Evolutionary conservation across 2,797 vertebrate genomes (phyloP), one percentile per base, ranked within the genome.

Genomic region (Malurus splendens): DNA sequence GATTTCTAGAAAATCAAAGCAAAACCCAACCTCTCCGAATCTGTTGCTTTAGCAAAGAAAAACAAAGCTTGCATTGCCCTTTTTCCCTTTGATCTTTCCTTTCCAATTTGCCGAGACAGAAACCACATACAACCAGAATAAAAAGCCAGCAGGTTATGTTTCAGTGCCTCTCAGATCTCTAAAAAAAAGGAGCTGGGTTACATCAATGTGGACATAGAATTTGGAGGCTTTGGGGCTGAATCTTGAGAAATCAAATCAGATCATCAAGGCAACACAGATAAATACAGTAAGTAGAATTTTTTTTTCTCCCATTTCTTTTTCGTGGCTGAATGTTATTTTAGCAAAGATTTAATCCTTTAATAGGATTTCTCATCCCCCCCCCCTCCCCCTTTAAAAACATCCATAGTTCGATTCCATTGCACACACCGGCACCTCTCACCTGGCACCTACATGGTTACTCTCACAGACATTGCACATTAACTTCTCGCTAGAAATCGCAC

Each of bases 401-500:
- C 54, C 82, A 39, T 30, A 79, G 82, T 86, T 86, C 64, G 1
- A 65, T 61, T 23, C 41, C 32, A 17, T 12, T 23, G 78, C 77
- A 78, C 68, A 32, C 65, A 50, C 30, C 82, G 72, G 33, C 79
- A 67, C 42, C 90, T 75, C 91, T 88, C 93, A 89, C 83, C 89
- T 93, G 90, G 92, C 86, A 93, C 80, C 86, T 79, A 87, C 79
- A 90, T 2, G 87, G 95, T 95, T 95, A 86, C 91, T 89, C 83
- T 75, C 73, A 60, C 84, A 74, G 83, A 66, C 80, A 79, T 13
- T 33, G 80, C 72, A 80, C 83, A 89, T 81, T 47, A 79, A 87
- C 90, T 50, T 87, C 92, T 82, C 2, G 86, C 93, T 94, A 71
- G 82, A 91, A 93, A 95, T 81, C 9, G 8, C 92, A 79, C 85